These are phyloP conservation scores for Diglossa cyanea DNA, from an alignment of 2,797 vertebrate species.

Conservation along the genomic window DNA sequence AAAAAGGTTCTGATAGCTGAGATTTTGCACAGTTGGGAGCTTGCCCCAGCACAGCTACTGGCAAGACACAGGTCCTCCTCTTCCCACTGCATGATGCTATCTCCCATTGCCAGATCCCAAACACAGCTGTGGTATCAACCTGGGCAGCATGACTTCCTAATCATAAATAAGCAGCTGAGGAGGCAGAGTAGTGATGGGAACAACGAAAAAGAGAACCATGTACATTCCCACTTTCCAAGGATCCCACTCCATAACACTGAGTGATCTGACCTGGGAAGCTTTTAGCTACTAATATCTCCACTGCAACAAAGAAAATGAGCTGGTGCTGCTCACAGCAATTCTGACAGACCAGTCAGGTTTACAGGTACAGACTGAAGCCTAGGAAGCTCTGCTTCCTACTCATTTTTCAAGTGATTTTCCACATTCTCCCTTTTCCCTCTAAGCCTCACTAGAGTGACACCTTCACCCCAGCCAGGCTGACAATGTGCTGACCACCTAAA, in stretches of 20 bases:
- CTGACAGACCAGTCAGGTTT: neutral
- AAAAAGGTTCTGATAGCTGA: neutral
- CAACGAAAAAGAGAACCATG: neutral
- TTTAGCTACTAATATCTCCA: neutral
- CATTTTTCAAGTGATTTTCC: neutral
- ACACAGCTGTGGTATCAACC: neutral
- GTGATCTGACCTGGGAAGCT: neutral
- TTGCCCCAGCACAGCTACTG: neutral
- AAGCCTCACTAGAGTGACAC: neutral
- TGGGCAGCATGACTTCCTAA: neutral
- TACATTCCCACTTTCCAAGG: neutral
- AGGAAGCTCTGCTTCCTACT: neutral
- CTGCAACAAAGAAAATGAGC: neutral
- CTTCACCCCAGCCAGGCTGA: neutral
- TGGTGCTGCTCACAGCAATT: neutral
- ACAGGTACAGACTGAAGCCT: neutral
- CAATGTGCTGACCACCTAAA: neutral
- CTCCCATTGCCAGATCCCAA: neutral
- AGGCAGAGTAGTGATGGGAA: neutral
- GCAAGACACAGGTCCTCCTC: neutral
- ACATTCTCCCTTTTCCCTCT: neutral
- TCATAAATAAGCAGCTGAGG: neutral
- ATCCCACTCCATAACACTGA: neutral
- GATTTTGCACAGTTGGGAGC: neutral
- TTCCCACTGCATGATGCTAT: neutral